phyloP scores from a whole-genome alignment of 1,140 invertebrate species.

The Latrodectus geometricus region DNA sequence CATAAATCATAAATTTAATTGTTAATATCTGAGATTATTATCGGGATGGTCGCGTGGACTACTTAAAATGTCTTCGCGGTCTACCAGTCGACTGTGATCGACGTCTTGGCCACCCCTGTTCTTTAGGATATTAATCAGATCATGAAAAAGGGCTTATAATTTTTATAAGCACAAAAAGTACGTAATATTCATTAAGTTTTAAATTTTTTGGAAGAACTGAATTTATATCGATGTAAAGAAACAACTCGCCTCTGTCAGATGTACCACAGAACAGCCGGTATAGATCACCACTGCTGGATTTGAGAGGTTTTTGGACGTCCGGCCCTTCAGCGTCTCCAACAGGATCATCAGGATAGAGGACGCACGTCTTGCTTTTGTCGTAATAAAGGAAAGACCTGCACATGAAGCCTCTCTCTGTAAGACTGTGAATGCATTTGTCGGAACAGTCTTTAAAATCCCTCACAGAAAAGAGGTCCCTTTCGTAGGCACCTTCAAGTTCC shows the following conservation, averaged over 20 bases:
- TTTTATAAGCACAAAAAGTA: too few relatives aligned
- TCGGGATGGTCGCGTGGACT: too few relatives aligned
- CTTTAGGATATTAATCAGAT: too few relatives aligned
- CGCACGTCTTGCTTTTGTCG: slow-evolving; percentile 84
- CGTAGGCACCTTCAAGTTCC: slow-evolving; percentile 64
- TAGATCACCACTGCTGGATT: slow-evolving; percentile 64
- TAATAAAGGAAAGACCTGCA: slow-evolving; percentile 85
- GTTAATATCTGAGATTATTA: too few relatives aligned
- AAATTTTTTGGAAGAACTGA: too few relatives aligned
- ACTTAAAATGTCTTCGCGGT: too few relatives aligned
- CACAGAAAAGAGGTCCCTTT: slow-evolving; percentile 63
- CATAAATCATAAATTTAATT: too few relatives aligned
- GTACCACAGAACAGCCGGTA: slow-evolving; percentile 64
- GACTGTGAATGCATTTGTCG: slow-evolving; percentile 62
- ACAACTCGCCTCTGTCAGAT: slow-evolving; percentile 66
- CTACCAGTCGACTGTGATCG: too few relatives aligned
- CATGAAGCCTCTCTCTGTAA: slow-evolving; percentile 64
- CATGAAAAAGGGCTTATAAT: too few relatives aligned
- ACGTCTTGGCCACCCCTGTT: too few relatives aligned
- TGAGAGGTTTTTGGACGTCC: slow-evolving; percentile 74
- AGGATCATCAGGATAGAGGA: slow-evolving; percentile 85
- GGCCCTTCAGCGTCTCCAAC: slow-evolving; percentile 57
- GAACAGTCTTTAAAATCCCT: slow-evolving; percentile 65
- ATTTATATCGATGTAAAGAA: not conserved
- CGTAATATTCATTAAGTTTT: too few relatives aligned